Conservation (phyloP, 1,140 invertebrate species). For the Papilio helenus region DNA sequence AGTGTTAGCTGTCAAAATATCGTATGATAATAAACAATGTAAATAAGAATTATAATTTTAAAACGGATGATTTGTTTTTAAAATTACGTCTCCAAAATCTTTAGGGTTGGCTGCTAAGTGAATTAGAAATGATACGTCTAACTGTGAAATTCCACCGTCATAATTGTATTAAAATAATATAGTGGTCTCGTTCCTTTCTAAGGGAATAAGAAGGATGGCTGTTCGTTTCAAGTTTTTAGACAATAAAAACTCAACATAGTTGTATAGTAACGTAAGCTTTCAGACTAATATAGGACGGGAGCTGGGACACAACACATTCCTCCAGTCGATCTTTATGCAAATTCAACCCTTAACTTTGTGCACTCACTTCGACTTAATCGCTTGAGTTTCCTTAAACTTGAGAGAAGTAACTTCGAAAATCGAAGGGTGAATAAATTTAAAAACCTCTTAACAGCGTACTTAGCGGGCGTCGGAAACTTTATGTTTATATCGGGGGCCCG, state of each 20-base stretch:
- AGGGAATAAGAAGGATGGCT: too few relatives aligned
- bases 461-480: constrained; percentile 71
- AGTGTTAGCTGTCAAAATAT: background rate
- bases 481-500: constrained; percentile 60
- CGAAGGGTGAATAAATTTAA: constrained; percentile 80
- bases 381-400: constrained; percentile 64
- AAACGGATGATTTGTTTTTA: too few relatives aligned
- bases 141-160: too few relatives aligned
- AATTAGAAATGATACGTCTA: background rate
- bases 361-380: constrained; percentile 70
- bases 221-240: too few relatives aligned
- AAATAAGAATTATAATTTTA: too few relatives aligned
- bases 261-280: constrained; percentile 30
- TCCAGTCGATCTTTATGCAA: constrained; percentile 65
- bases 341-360: constrained; percentile 73
- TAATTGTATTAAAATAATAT: too few relatives aligned
- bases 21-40: background rate
- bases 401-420: constrained; percentile 59
- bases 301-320: constrained; percentile 34
- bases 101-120: background rate
- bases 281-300: constrained; percentile 4
- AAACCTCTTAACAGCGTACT: constrained; percentile 74
- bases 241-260: background rate
- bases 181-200: too few relatives aligned
- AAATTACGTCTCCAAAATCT: background rate